Base-by-base conservation (phyloP, 2,888 invertebrate genomes). In the Clistopyga incitator region DNA sequence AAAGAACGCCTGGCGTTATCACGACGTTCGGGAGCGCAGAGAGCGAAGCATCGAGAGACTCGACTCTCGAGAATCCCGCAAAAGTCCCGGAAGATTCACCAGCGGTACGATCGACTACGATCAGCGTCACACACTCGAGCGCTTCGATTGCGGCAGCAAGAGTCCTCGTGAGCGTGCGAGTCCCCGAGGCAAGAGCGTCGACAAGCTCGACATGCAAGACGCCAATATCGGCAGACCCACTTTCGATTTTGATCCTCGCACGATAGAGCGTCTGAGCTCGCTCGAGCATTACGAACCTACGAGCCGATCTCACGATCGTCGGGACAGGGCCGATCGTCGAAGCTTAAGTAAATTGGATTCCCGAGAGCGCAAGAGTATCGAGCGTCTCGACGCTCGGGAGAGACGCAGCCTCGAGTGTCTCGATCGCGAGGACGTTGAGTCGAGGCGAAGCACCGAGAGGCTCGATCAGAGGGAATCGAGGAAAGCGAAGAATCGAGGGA, bases 221-320 rank as follows among this genome's bases (percentile, higher is more conserved):
- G 45, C 38, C 10, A 38, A 4, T 8, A 38, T 1, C 34, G 10
- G 83, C 45, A 82, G 84, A 68, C 87, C 89, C 3, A 90, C 89
- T 34, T 92, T 91, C 65, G 91, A 93, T 61, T 92, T 92, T 59
- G 92, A 93, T 84, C 90, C 91, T 0, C 85, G 89, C 13, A 88
- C 90, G 2, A 90, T 92, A 65, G 91, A 92, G 68, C 88, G 88
- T 59, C 75, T 92, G 1, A 90, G 89, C 61, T 90, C 89, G 0
- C 81, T 90, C 38, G 91, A 90, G 8, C 85, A 86, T 52, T 87
- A 87, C 71, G 90, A 89, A 20, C 76, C 74, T 0, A 67, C 82
- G 29, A 88, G 89, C 13, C 87, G 81, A 71, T n/a, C 47, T 10
- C 67, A 82, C 68, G 87, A 88, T 15, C 88, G 80, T 38, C 87